phyloP scores from a whole-genome alignment of 2,797 vertebrate species.

The Cygnus olor region DNA sequence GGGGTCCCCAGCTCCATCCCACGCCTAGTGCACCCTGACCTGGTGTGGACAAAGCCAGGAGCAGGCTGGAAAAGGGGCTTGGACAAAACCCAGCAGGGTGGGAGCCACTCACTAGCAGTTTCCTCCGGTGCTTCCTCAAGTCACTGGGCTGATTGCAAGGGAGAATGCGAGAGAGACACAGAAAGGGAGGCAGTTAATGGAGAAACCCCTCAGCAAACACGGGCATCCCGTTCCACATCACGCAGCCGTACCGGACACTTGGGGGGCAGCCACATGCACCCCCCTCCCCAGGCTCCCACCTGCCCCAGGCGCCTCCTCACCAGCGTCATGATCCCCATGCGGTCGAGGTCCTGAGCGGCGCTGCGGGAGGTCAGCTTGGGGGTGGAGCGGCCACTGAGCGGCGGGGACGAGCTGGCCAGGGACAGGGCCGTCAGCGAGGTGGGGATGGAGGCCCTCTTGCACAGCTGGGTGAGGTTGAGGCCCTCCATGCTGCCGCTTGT shows the following conservation, averaged over 20 bases:
- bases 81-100: slow-evolving; percentile 46
- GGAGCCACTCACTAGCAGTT: slow-evolving; percentile 89
- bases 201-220: neutral
- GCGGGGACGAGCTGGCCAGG: slow-evolving; percentile 89
- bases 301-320: slow-evolving; percentile 71
- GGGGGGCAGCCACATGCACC: neutral
- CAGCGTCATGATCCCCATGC: slow-evolving; percentile 92
- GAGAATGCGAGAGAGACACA: slow-evolving; percentile 76
- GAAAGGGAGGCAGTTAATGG: slow-evolving; percentile 64
- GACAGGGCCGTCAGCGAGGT: slow-evolving; percentile 94
- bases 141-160: slow-evolving; percentile 90
- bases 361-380: slow-evolving; percentile 90
- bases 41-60: slow-evolving; percentile 60
- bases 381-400: slow-evolving; percentile 89
- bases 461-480: slow-evolving; percentile 88
- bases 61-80: slow-evolving; percentile 62
- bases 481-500: slow-evolving; percentile 97
- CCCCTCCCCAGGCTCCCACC: neutral
- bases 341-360: slow-evolving; percentile 91
- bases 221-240: neutral
- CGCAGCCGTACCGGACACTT: too few species aligned
- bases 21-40: slow-evolving; percentile 67
- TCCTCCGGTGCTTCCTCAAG: slow-evolving; percentile 95
- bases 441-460: slow-evolving; percentile 89
- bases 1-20: slow-evolving; percentile 68